phyloP scores from a whole-genome alignment of 2,797 vertebrate genomes.

The Diplodus puntazzo region DNA sequence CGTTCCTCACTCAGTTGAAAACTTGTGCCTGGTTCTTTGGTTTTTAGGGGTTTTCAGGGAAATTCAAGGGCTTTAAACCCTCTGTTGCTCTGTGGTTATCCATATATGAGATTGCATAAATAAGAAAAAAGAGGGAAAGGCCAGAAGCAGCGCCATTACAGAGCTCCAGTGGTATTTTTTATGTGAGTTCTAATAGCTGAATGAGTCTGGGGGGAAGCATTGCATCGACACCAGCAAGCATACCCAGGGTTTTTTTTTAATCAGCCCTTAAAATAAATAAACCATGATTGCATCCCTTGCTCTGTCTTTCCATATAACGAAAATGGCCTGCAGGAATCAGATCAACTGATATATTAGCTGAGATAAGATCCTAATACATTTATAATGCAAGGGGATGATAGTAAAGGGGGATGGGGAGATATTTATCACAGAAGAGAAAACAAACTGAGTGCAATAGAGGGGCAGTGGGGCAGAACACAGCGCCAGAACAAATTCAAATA shows the following conservation, averaged over 20 bases:
- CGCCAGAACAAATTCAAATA: constrained; percentile 41
- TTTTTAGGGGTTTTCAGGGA: neutral
- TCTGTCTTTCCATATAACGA: constrained; percentile 36
- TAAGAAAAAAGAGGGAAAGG: constrained; percentile 25
- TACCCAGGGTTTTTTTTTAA: constrained; percentile 58
- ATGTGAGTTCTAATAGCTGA: constrained; percentile 58
- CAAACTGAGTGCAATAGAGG: constrained; percentile 16
- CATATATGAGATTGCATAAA: constrained; percentile 28
- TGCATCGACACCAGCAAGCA: constrained; percentile 20
- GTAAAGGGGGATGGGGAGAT: neutral
- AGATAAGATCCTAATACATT: constrained; percentile 63
- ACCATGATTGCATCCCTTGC: constrained; percentile 45
- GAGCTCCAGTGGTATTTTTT: constrained; percentile 23
- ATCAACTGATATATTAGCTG: constrained; percentile 54
- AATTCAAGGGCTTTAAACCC: neutral
- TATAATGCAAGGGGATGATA: constrained; percentile 29
- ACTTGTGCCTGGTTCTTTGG: neutral
- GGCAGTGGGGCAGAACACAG: constrained; percentile 15
- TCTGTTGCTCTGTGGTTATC: constrained; percentile 19
- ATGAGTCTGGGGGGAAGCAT: constrained; percentile 34
- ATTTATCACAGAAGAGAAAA: constrained; percentile 48
- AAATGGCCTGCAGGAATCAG: constrained; percentile 55
- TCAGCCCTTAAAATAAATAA: constrained; percentile 72
- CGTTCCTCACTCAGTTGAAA: neutral
- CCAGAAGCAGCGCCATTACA: constrained; percentile 33